A percentile compares a stretch with the other conserved stretches of the same genome.
These are phyloP conservation scores for Penaeus indicus DNA, from an alignment of 1,140 invertebrate species.

Conservation along the genomic window DNA sequence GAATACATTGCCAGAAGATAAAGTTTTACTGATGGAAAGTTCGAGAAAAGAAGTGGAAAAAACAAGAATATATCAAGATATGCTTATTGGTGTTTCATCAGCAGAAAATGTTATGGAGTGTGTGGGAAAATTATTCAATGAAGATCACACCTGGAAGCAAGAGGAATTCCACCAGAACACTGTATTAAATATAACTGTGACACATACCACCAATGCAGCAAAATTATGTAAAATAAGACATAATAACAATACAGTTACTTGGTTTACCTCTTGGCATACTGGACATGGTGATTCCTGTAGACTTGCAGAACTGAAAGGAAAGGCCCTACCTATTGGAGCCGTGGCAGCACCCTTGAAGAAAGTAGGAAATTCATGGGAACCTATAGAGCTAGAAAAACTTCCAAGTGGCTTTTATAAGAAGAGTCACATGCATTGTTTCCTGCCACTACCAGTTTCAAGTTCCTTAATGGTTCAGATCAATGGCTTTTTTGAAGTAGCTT, in stretches of 20 bases:
- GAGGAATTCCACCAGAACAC: not conserved
- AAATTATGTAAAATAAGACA: not conserved
- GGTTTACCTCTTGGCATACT: constrained; percentile 50
- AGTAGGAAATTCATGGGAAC: not conserved
- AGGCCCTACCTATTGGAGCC: constrained; percentile 39
- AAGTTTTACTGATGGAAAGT: constrained; percentile 6
- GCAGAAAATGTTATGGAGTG: not conserved
- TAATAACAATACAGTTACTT: constrained; percentile 2
- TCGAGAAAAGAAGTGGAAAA: not conserved
- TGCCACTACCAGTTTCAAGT: constrained; percentile 43
- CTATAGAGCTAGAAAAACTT: constrained; percentile 26
- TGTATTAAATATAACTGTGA: constrained; percentile 9
- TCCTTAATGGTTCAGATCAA: constrained; percentile 39
- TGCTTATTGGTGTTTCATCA: too few relatives aligned
- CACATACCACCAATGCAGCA: not conserved
- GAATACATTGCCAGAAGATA: constrained; percentile 15
- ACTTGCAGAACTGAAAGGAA: not conserved
- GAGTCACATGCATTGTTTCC: constrained; percentile 48
- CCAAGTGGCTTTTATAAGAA: constrained; percentile 40
- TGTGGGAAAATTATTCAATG: not conserved
- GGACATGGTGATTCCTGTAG: constrained; percentile 8
- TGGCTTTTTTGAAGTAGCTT: constrained; percentile 47
- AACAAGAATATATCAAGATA: too few relatives aligned
- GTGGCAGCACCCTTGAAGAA: constrained; percentile 30
- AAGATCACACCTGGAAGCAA: constrained; percentile 4